Percentiles rank a stretch among this genome's conserved stretches.
Evolutionary conservation across 2,113 vertebrate genomes (phyloP).

Genomic region (Glaucomys volans): DNA sequence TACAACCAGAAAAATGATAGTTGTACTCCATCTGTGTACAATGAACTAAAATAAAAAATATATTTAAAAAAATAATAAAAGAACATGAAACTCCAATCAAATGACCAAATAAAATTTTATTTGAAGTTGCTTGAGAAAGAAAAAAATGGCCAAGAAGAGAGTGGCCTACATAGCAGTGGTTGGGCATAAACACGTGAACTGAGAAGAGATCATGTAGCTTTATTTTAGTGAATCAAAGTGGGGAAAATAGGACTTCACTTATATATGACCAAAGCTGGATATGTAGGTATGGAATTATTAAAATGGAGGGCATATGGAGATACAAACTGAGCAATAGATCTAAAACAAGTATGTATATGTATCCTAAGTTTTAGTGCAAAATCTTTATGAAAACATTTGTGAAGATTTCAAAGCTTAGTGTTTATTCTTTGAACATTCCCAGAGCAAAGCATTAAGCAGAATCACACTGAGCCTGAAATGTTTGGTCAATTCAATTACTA

Average conservation of each 20-base stretch:
- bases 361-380: not conserved
- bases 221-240: not conserved
- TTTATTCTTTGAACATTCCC: not conserved
- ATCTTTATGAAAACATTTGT: not conserved
- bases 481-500: not conserved
- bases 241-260: not conserved
- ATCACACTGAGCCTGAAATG: not conserved
- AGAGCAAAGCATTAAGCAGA: not conserved
- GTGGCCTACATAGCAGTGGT: no score
- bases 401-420: conserved; percentile 1
- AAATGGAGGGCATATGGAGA: not conserved
- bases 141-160: not conserved
- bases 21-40: no score
- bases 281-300: not conserved
- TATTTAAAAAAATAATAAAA: no score
- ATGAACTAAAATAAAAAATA: no score
- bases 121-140: no score
- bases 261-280: not conserved
- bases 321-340: not conserved
- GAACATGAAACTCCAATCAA: no score
- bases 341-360: not conserved
- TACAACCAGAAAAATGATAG: no score
- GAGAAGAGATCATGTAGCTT: not conserved
- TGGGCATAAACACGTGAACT: not conserved
- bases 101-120: no score